These are phyloP conservation scores for Tipula helvola DNA, from an alignment of 2,888 invertebrate species.

Conservation along the genomic window DNA sequence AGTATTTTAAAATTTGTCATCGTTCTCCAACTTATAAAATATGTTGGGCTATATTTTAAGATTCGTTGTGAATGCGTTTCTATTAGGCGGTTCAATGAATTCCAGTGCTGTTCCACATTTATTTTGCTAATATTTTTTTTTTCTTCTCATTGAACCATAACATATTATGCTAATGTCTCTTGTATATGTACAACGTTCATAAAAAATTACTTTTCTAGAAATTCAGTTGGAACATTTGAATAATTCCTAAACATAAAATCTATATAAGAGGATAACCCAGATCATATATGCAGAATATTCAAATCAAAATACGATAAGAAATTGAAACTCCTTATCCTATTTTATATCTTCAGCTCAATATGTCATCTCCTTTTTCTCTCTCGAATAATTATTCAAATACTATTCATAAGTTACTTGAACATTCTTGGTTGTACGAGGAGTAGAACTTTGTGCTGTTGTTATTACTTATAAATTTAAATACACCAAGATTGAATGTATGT, in stretches of 20 bases:
- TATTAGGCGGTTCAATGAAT: no score
- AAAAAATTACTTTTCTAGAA: no score
- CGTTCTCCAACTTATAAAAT: no score
- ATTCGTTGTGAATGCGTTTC: no score
- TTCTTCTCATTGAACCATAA: no score
- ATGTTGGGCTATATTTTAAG: no score
- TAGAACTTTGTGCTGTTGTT: not conserved
- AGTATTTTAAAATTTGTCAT: no score
- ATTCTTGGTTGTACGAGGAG: not conserved
- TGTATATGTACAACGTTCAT: no score
- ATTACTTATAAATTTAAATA: not conserved
- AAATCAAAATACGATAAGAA: not conserved
- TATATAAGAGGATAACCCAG: not conserved
- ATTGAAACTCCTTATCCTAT: not conserved
- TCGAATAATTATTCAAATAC: not conserved
- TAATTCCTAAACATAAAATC: no score
- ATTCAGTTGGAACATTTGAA: not conserved
- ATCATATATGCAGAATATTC: not conserved
- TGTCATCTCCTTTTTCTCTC: not conserved
- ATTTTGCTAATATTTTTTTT: no score
- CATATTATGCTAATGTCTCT: no score
- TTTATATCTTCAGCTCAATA: not conserved
- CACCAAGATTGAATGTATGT: not conserved
- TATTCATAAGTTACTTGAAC: not conserved
- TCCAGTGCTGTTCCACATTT: no score